Base-by-base conservation (phyloP, 2,888 invertebrate genomes). In the Hypomecis atomaria region DNA sequence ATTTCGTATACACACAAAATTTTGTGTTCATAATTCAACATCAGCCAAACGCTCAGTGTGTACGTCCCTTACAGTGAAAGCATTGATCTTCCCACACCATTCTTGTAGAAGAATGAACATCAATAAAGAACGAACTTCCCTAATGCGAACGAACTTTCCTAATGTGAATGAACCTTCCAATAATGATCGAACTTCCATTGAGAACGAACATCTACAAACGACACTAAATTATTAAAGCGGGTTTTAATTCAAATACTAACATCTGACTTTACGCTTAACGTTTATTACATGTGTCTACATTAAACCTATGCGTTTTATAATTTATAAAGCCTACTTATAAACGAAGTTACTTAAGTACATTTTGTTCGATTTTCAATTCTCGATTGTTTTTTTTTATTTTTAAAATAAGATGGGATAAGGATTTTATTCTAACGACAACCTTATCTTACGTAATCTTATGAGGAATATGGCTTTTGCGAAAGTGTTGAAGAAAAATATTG, bases 271-370 rank as follows among this genome's bases (percentile, higher is more conserved):
- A 63, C 85, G 83, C 86, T 87, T 88, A 87, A 76, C 67, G 71
- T 84, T 85, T 84, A 88, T 85, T 84, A 86, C 82, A 84, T 83
- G 82, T 85, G 78, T 84, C 89, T 90, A 90, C 88, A 79, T 89
- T 89, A 80, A 81, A 85, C 83, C 90, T 91, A 92, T 84, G 91
- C 89, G 86, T 90, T 82, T 82, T 89, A 89, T 88, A 89, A 91
- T 91, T 91, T 92, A 90, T 91, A 90, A 92, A 92, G 92, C 92
- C 89, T 92, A 92, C 90, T 89, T 90, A 91, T 82, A 87, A 53
- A 84, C 87, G 83, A 90, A 82, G 82, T 90, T 89, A 89, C 89
- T 92, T 92, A 92, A 92, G 92, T 92, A 92, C 92, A 90, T 90
- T 89, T 90, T 91, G 89, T 90, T 92, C 89, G 86, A 90, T 89